Conservation (phyloP, 2,888 invertebrate species). For the Tenthredo scrophulariae region DNA sequence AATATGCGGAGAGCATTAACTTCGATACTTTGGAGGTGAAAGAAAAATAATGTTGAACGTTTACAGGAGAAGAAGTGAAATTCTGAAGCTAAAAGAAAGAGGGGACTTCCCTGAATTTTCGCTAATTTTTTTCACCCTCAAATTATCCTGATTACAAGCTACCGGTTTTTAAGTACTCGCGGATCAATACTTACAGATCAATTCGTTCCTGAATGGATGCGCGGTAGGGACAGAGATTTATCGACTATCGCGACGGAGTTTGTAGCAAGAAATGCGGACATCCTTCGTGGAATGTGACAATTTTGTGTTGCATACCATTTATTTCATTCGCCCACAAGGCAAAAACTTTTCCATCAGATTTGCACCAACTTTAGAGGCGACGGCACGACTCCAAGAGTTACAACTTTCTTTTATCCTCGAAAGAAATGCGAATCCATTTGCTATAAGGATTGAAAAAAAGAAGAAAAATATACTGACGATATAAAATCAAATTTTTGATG, state of each 20-base stretch:
- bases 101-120: background rate
- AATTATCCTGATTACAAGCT: conserved; percentile 23
- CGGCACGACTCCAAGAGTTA: conserved; percentile 20
- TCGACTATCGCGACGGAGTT: background rate
- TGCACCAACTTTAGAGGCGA: background rate
- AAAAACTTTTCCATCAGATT: conserved; percentile 47
- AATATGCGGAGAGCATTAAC: background rate
- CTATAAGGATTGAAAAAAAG: background rate
- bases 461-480: background rate
- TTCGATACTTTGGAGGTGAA: background rate
- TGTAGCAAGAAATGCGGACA: background rate
- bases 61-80: background rate
- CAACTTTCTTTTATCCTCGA: conserved; percentile 8
- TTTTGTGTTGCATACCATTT: conserved; percentile 41
- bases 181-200: conserved; percentile 14
- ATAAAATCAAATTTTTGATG: background rate
- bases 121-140: conserved; percentile 7
- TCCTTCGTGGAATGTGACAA: conserved; percentile 29
- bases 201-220: background rate
- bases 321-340: conserved; percentile 25
- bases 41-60: background rate
- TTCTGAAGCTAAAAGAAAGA: background rate
- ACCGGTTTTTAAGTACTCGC: conserved; percentile 9
- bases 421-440: conserved; percentile 39
- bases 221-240: conserved; percentile 1